Evolutionary conservation across 2,888 invertebrate species (phyloP).

Genomic region (Melipona beecheii): DNA sequence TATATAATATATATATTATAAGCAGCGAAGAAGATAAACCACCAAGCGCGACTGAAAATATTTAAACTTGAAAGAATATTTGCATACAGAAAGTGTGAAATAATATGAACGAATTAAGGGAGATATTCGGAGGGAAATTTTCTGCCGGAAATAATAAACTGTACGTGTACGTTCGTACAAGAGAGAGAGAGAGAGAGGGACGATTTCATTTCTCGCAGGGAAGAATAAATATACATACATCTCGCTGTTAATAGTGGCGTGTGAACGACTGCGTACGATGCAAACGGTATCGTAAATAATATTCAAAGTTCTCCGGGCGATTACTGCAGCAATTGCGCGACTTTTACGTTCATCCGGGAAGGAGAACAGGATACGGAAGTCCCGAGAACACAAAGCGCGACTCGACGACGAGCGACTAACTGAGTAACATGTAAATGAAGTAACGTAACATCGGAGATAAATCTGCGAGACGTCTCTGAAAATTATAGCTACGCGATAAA

Average conservation of each 20-base stretch:
- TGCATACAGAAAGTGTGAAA: background rate
- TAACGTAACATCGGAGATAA: background rate
- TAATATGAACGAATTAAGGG: background rate
- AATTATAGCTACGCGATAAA: background rate
- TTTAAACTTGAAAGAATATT: background rate
- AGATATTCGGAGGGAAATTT: background rate
- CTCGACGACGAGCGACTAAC: background rate
- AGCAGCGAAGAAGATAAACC: background rate
- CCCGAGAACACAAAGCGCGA: background rate
- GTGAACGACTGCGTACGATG: background rate
- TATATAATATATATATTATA: too few relatives aligned
- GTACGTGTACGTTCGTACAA: too few relatives aligned
- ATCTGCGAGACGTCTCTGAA: background rate
- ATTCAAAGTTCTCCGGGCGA: background rate
- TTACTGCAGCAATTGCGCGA: too few relatives aligned
- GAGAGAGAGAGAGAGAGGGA: too few relatives aligned
- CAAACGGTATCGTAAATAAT: slow-evolving; percentile 1
- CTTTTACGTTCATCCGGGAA: background rate
- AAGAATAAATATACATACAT: background rate
- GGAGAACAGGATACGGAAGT: background rate
- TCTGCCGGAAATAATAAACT: background rate
- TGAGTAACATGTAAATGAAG: slow-evolving; percentile 6
- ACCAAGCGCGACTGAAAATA: background rate
- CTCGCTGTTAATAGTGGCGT: too few relatives aligned
- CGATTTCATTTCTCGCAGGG: background rate